Conservation (phyloP, 1,140 invertebrate genomes). For the Bombus waltoni region DNA sequence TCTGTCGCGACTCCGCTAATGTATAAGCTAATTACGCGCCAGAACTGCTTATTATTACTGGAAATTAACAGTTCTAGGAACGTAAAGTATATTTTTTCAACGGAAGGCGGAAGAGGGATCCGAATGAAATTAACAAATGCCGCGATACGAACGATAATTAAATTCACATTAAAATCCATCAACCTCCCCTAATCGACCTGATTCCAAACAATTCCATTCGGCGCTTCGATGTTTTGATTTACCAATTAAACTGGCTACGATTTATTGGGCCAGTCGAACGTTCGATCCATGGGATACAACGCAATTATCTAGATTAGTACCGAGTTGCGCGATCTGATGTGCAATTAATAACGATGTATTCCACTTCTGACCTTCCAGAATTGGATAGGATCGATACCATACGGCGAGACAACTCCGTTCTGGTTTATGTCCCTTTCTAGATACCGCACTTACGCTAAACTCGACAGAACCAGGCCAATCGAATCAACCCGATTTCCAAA, state of each 20-base stretch:
- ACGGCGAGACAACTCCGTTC: conserved; percentile 20
- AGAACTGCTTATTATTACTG: neutral
- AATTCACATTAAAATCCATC: neutral
- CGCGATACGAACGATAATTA: neutral
- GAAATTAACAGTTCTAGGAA: neutral
- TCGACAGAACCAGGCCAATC: conserved; percentile 4
- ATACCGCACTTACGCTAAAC: neutral
- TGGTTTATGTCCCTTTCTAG: conserved; percentile 29
- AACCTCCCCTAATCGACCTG: neutral
- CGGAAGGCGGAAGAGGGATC: neutral
- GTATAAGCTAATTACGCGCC: neutral
- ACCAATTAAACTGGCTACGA: conserved; percentile 34
- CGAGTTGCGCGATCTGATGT: conserved; percentile 27
- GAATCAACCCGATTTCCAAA: neutral
- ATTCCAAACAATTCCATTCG: neutral
- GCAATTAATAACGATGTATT: conserved; percentile 55
- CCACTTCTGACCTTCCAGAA: conserved; percentile 31
- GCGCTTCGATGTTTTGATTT: conserved; percentile 14
- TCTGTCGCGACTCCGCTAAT: too few relatives aligned
- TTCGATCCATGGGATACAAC: conserved; percentile 10
- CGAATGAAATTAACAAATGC: neutral
- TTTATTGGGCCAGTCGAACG: conserved; percentile 2
- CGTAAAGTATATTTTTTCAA: neutral
- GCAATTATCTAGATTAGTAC: conserved; percentile 57
- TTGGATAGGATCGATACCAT: conserved; percentile 53